Percentiles rank a stretch among this genome's conserved stretches.
Evolutionary conservation across 2,113 vertebrate genomes (phyloP).

Genomic region (pig (Sus scrofa)): T2T-Sscrofa CM000812.6:251198001-251198500

Average conservation of each 20-base stretch:
- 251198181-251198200: not conserved
- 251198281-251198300: not conserved
- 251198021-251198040: not conserved
- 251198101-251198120: not conserved
- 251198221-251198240: not conserved
- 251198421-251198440: too few relatives aligned
- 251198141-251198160: not conserved
- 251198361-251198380: too few relatives aligned
- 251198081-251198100: not conserved
- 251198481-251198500: not conserved
- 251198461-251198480: too few relatives aligned
- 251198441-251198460: too few relatives aligned
- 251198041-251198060: not conserved
- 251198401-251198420: too few relatives aligned
- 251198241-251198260: not conserved
- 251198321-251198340: not conserved
- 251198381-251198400: too few relatives aligned
- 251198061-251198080: not conserved
- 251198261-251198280: not conserved
- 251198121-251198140: not conserved
- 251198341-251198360: not conserved
- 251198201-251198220: not conserved
- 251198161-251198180: not conserved
- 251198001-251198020: not conserved
- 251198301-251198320: not conserved